Evolutionary conservation across 2,113 vertebrate species (phyloP).

Genomic region (Dasyprocta punctata): DNA sequence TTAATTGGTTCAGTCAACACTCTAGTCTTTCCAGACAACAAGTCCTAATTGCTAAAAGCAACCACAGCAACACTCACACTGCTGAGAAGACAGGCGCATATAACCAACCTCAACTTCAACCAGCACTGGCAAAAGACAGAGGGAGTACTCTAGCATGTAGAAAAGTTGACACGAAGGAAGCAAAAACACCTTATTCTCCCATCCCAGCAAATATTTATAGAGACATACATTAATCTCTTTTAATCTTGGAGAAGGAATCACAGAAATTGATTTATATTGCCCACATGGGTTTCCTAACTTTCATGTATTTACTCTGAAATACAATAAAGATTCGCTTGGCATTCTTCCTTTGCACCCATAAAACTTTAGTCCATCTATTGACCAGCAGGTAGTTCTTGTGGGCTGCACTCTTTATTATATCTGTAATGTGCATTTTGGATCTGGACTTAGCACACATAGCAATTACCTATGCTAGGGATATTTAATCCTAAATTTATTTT

Average conservation of each 20-base stretch:
- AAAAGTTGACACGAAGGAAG: not conserved
- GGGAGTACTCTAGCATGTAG: fast-evolving
- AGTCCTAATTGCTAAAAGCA: slow-evolving; percentile 88
- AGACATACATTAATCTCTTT: not conserved
- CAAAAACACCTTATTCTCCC: not conserved
- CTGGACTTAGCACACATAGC: too few species aligned
- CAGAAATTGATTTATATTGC: not conserved
- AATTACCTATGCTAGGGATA: not conserved
- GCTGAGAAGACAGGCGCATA: not conserved
- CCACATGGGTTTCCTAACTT: not conserved
- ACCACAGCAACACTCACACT: slow-evolving; percentile 52
- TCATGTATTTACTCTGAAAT: not conserved
- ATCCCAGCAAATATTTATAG: fast-evolving
- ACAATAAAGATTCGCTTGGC: not conserved
- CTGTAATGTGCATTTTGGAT: not conserved
- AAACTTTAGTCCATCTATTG: not conserved
- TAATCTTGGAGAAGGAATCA: fast-evolving
- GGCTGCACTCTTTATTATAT: not conserved
- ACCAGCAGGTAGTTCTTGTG: not conserved
- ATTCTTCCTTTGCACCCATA: not conserved
- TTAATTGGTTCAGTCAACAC: slow-evolving; percentile 90
- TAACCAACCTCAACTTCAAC: not conserved
- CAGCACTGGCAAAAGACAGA: not conserved
- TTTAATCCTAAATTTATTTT: not conserved
- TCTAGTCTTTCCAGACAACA: slow-evolving; percentile 80